phyloP scores from a whole-genome alignment of 1,140 invertebrate species.

The Oryctes rhinoceros region DNA sequence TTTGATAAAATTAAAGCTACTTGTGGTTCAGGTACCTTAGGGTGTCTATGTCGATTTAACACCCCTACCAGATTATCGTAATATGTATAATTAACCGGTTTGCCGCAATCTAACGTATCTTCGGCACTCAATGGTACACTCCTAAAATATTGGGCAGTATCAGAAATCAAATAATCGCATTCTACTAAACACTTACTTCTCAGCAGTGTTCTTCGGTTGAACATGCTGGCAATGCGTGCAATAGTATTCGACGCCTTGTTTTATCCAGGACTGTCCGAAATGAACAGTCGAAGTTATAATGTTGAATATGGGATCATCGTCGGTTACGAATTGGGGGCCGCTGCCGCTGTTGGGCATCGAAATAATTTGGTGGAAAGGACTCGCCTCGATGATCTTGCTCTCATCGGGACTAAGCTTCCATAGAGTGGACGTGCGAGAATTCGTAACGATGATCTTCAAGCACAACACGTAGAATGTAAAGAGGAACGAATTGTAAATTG shows the following conservation, averaged over 20 bases:
- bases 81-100: slow-evolving; percentile 86
- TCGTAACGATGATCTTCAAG: slow-evolving; percentile 68
- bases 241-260: slow-evolving; percentile 60
- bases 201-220: slow-evolving; percentile 43
- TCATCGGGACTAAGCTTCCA: slow-evolving; percentile 77
- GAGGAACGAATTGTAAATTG: slow-evolving; percentile 34
- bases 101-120: slow-evolving; percentile 83
- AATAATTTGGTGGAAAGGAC: slow-evolving; percentile 64
- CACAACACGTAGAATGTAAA: slow-evolving; percentile 39
- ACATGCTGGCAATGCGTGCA: slow-evolving; percentile 55
- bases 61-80: slow-evolving; percentile 88
- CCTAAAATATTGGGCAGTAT: slow-evolving; percentile 1
- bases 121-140: slow-evolving; percentile 55
- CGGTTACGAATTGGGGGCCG: slow-evolving; percentile 61
- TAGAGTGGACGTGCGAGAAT: slow-evolving; percentile 75
- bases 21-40: slow-evolving; percentile 68
- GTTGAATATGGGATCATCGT: slow-evolving; percentile 70
- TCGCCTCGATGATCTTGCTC: slow-evolving; percentile 72
- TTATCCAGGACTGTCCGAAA: slow-evolving; percentile 70
- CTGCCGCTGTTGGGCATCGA: slow-evolving; percentile 59
- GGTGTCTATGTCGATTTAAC: slow-evolving; percentile 72
- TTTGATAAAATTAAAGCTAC: slow-evolving; percentile 83
- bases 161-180: background rate
- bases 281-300: slow-evolving; percentile 72
- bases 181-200: background rate